Evolutionary conservation across 2,888 invertebrate genomes (phyloP).

Genomic region (Drosophila mimica): DNA sequence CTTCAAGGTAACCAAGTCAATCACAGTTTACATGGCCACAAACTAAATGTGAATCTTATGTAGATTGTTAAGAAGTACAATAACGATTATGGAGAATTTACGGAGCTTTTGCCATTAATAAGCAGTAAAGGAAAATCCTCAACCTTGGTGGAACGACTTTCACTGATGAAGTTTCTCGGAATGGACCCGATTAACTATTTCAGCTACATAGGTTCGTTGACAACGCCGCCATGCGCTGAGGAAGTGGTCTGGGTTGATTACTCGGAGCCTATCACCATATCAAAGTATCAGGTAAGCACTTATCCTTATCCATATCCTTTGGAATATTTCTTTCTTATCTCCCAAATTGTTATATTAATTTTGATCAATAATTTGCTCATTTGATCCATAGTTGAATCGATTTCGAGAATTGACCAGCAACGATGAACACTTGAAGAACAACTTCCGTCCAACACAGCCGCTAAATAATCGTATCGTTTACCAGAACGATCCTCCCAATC

Average conservation of each 20-base stretch:
- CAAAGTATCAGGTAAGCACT: constrained; percentile 88
- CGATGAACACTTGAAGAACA: constrained; percentile 90
- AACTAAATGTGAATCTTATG: constrained; percentile 12
- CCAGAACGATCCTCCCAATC: constrained; percentile 13
- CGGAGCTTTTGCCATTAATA: constrained; percentile 83
- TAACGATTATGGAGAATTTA: constrained; percentile 22
- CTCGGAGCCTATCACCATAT: constrained; percentile 89
- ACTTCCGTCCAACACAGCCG: constrained; percentile 93
- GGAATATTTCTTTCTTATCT: background rate
- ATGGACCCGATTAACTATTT: constrained; percentile 89
- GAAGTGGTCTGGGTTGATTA: constrained; percentile 95
- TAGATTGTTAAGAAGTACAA: constrained; percentile 86
- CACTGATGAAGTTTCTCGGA: constrained; percentile 87
- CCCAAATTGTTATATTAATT: background rate
- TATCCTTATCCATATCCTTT: no score
- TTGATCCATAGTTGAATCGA: constrained; percentile 88
- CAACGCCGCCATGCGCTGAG: constrained; percentile 94
- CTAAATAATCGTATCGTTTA: constrained; percentile 89
- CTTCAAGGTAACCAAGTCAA: constrained; percentile 87
- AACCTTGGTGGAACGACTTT: constrained; percentile 86
- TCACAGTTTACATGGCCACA: no score
- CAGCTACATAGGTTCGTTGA: constrained; percentile 93
- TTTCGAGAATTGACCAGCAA: constrained; percentile 89
- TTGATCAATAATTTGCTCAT: background rate
- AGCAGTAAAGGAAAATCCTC: constrained; percentile 84